Conservation (phyloP, 2,888 invertebrate genomes). For the Platycheirus albimanus region DNA sequence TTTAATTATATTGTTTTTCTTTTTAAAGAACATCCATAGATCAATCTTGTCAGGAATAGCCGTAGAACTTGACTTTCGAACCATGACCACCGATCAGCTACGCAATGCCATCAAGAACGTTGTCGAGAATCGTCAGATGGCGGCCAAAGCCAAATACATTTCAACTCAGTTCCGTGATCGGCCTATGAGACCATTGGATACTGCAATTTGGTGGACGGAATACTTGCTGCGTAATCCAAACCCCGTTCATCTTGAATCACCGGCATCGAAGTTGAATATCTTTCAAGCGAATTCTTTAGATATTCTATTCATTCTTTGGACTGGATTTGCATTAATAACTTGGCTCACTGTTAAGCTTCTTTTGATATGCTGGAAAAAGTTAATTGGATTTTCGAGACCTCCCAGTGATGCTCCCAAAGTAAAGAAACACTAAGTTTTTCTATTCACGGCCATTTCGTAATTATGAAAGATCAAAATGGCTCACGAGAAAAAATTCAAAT, state of each 20-base stretch:
- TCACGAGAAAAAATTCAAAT: slow-evolving; percentile 10
- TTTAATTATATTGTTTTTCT: neutral
- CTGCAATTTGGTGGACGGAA: slow-evolving; percentile 86
- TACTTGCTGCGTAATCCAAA: slow-evolving; percentile 84
- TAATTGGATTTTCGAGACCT: neutral
- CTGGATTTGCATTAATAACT: neutral
- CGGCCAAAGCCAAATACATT: slow-evolving; percentile 79
- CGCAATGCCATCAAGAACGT: slow-evolving; percentile 67
- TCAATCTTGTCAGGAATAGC: slow-evolving; percentile 71
- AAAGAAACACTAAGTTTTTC: slow-evolving; percentile 40
- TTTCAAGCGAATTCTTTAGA: slow-evolving; percentile 83
- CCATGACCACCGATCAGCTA: slow-evolving; percentile 67
- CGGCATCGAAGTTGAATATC: slow-evolving; percentile 82
- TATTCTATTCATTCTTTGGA: slow-evolving; percentile 45
- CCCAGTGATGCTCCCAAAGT: slow-evolving; percentile 13
- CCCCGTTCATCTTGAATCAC: slow-evolving; percentile 83
- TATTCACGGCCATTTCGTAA: slow-evolving; percentile 42
- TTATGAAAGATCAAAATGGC: slow-evolving; percentile 11
- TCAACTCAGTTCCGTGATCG: slow-evolving; percentile 83
- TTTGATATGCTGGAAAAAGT: slow-evolving; percentile 10
- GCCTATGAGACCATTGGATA: slow-evolving; percentile 84
- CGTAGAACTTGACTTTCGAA: slow-evolving; percentile 69
- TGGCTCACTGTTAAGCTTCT: slow-evolving; percentile 23
- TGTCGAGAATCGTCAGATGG: slow-evolving; percentile 58
- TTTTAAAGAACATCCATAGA: slow-evolving; percentile 56